Evolutionary conservation across 1,140 invertebrate species (phyloP).

Genomic region (Hermetia illucens): DNA sequence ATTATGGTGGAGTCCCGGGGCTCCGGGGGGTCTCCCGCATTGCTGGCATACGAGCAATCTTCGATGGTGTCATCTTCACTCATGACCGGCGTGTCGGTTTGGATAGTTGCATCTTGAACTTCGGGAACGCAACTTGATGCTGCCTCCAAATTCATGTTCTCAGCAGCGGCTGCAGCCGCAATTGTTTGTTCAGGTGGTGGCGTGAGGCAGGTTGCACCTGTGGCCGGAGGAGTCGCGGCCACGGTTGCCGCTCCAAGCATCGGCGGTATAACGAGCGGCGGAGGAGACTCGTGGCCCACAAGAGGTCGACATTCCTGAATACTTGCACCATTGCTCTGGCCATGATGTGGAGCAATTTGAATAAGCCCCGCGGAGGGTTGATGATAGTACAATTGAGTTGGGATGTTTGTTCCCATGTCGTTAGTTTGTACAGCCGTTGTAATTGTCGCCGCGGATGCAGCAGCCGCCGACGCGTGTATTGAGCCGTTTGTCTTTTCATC

Average conservation of each 20-base stretch:
- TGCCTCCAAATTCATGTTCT: slow-evolving; percentile 38
- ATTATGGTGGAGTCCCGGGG: too few relatives aligned
- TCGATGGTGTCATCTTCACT: slow-evolving; percentile 24
- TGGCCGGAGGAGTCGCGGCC: background rate
- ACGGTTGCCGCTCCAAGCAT: background rate
- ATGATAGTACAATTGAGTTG: slow-evolving; percentile 39
- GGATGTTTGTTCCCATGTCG: slow-evolving; percentile 19
- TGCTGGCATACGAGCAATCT: too few relatives aligned
- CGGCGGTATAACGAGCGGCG: background rate
- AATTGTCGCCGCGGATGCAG: slow-evolving; percentile 4
- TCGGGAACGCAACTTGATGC: slow-evolving; percentile 13
- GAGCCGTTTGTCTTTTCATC: slow-evolving; percentile 12
- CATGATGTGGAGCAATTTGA: slow-evolving; percentile 8
- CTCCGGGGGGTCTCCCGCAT: too few relatives aligned
- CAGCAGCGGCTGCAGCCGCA: slow-evolving; percentile 13
- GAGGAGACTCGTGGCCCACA: slow-evolving; percentile 8
- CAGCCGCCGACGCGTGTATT: slow-evolving; percentile 7
- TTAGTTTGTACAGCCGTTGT: slow-evolving; percentile 6
- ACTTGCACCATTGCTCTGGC: slow-evolving; percentile 13
- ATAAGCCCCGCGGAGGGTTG: slow-evolving; percentile 19
- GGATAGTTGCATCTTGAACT: slow-evolving; percentile 65
- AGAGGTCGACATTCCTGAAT: slow-evolving; percentile 9
- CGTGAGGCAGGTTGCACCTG: background rate
- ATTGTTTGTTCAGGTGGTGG: background rate
- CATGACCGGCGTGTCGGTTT: slow-evolving; percentile 50